Evolutionary conservation across 1,140 invertebrate genomes (phyloP), one percentile per base, ranked within the genome.

Genomic region (Meloidogyne hapla): DNA sequence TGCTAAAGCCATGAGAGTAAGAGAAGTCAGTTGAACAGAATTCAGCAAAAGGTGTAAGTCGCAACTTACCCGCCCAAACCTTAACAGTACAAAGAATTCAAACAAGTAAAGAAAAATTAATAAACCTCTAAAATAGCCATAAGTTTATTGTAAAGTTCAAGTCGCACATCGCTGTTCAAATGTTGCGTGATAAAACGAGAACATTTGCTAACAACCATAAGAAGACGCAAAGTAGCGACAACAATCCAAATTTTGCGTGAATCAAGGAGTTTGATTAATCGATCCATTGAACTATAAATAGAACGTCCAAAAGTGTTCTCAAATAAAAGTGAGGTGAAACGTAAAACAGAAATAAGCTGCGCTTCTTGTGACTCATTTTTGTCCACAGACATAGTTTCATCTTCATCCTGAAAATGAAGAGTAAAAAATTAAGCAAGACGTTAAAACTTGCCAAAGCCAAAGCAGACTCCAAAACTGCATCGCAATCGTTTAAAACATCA

Each of bases 281-380:
- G 76, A 82, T 67, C 77, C 26, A 83, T 81, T 8, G 80, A 81
- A 5, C 33, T 26, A 45, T 81, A 81, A 10, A 83, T 69, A 12
- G 80, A 81, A n/a, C 80, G 77, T 33, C 69, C 79, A 61, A 81
- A 81, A 4, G 62, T 83, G 68, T 81, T 81, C 25, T 81, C 80
- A 42, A 81, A 81, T 5, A 81, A 63, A 21, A 75, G 79, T 0
- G 74, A 68, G 3, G 80, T 82, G 56, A 81, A 81, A 9, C 77
- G 73, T 26, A 81, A 62, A 64, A 81, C 64, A 8, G 80, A 72
- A 33, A 81, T 73, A 13, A 81, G 72, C 21, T 64, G 40, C 4
- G 42, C 18, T 33, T 81, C 77, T 3, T 77, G 28, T 13, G 77
- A n/a, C 6, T 78, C 80, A 23, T 65, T 56, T 15, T 38, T 13